Evolutionary conservation across 2,888 invertebrate species (phyloP).

Genomic region (Acholoe squamosa): DNA sequence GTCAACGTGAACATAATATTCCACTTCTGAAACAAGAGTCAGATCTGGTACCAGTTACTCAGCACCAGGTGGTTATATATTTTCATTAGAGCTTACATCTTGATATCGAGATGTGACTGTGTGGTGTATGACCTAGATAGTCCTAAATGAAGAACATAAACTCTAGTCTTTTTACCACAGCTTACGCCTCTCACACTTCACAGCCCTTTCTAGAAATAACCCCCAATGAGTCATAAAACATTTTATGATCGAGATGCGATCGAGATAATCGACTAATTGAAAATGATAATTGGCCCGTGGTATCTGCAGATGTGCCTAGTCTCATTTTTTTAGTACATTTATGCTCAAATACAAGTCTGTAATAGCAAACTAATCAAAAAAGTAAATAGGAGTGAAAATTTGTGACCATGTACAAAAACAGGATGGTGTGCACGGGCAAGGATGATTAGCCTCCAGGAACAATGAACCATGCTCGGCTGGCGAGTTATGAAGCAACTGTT

Average conservation of each 20-base stretch:
- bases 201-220: background rate
- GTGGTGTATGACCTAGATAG: too few relatives aligned
- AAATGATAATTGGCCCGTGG: background rate
- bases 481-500: constrained; percentile 12
- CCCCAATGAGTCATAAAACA: background rate
- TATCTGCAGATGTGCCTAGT: constrained; percentile 5
- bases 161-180: background rate
- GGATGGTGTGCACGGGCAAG: background rate
- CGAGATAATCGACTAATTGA: constrained; percentile 31
- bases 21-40: too few relatives aligned
- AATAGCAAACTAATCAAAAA: background rate
- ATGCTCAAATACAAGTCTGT: background rate
- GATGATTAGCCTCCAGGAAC: background rate
- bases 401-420: background rate
- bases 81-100: too few relatives aligned
- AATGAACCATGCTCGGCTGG: background rate
- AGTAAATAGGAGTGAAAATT: background rate
- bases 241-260: constrained; percentile 28
- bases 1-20: too few relatives aligned
- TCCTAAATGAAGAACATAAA: too few relatives aligned
- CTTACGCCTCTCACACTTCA: background rate
- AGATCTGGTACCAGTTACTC: too few relatives aligned
- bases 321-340: background rate
- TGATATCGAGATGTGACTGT: too few relatives aligned
- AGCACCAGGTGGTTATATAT: too few relatives aligned